phyloP scores from a whole-genome alignment of 2,113 vertebrate genomes.

The Rhabdomys dilectus region DNA sequence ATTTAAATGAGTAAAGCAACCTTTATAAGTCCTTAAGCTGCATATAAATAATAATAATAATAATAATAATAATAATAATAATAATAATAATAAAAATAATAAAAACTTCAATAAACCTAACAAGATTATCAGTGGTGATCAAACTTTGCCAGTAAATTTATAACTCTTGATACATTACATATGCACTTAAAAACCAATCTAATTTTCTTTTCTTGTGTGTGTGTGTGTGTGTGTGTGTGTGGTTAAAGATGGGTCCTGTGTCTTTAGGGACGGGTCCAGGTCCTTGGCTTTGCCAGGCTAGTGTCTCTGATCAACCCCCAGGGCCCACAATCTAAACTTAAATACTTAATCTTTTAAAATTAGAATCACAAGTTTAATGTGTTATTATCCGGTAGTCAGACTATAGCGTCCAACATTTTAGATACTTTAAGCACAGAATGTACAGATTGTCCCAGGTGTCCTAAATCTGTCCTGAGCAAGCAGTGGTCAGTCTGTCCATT shows the following conservation, averaged over 20 bases:
- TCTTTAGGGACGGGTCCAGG: not conserved
- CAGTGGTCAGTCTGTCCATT: not conserved
- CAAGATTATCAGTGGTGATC: not conserved
- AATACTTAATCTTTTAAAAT: not conserved
- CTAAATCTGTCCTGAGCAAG: not conserved
- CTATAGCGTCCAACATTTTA: not conserved
- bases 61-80: not conserved
- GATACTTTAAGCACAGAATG: not conserved
- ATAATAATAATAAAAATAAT: not conserved
- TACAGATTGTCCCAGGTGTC: not conserved
- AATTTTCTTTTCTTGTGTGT: not conserved
- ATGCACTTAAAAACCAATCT: not conserved
- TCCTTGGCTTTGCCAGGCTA: not conserved
- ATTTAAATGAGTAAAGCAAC: not conserved
- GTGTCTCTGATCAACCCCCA: not conserved
- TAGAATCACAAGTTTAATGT: not conserved
- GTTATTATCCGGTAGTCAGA: not conserved
- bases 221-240: not conserved
- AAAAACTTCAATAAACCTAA: not conserved
- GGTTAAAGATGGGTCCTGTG: not conserved
- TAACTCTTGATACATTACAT: not conserved
- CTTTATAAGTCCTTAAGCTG: conserved; percentile 20
- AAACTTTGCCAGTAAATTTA: not conserved
- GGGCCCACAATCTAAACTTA: not conserved
- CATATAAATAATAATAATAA: not conserved